Base-by-base conservation (phyloP, 2,888 invertebrate genomes). In the Polydrusus pterygomalis region DNA sequence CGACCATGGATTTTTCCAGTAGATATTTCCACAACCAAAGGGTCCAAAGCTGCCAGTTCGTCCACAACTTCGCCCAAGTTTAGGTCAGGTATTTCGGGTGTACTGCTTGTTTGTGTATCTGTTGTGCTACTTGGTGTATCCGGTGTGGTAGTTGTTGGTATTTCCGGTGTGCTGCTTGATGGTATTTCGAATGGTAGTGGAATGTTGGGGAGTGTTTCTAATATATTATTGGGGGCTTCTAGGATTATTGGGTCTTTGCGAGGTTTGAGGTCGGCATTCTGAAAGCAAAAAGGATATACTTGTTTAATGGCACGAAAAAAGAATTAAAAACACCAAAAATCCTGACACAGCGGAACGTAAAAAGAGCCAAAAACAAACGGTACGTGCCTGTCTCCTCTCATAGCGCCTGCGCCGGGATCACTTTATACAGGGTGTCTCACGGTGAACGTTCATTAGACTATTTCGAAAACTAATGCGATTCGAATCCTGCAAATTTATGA, bases 1-100 rank as follows among this genome's bases (percentile, higher is more conserved):
- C 80, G 76, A 40, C 83, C 83, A 51, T 79, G 75, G 2, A 83
- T 77, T 68, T 73, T 77, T 15, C 82, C 82, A 64, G 75, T 67
- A 1, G 71, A 70, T 38, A 79, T 78, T 63, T 79, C 71, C 20
- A 78, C 62, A 45, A 68, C 17, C 30, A 71, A 34, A 20, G 73
- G 58, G 17, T 63, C 47, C 20, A n/a, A 25, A 7, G 25, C 30
- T 20, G 20, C 11, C 62, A 43, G 15, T 20, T 43, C 43, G 11
- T 62, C n/a, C 17, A 18, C 40, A 9, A 3, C 13, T 3, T 30
- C 30, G 13, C 2, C 34, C 38, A 60, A 40, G 18, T 45, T n/a
- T 0, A 18, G 20, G n/a, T 47, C 6, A 3, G 25, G 43, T 11
- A 47, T 45, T 15, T 60, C 10, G 17, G 38, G 1, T 34, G 60